These are phyloP conservation scores for Piscicola geometra DNA, from an alignment of 2,888 invertebrate species.

Conservation along the genomic window DNA sequence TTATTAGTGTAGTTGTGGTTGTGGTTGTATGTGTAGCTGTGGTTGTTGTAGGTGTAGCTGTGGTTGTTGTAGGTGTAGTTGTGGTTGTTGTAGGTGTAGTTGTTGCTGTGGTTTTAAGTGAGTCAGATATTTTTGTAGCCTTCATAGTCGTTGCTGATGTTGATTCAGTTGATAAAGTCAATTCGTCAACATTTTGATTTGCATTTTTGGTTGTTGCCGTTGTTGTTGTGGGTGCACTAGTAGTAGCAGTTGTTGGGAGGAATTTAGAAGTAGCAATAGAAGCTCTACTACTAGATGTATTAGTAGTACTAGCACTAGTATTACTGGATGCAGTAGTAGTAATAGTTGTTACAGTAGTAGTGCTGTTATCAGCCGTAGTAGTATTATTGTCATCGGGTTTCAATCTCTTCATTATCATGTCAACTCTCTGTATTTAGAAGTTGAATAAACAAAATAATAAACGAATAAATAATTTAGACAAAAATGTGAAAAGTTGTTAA, in stretches of 20 bases:
- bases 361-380: neutral
- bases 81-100: neutral
- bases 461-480: no score
- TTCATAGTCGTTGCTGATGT: neutral
- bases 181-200: conserved; percentile 9
- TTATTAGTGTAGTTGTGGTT: neutral
- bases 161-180: neutral
- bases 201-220: neutral
- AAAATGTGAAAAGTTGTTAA: no score
- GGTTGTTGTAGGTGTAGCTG: neutral
- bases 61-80: neutral
- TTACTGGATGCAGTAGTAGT: neutral
- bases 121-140: neutral
- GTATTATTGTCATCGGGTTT: conserved; percentile 12
- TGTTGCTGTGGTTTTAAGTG: conserved; percentile 4
- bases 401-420: conserved; percentile 31
- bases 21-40: neutral
- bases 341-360: neutral
- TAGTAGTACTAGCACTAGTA: neutral
- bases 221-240: neutral
- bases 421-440: conserved; percentile 29
- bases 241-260: neutral
- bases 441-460: no score
- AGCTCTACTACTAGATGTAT: neutral
- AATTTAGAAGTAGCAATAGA: neutral